Evolutionary conservation across 2,113 vertebrate genomes (phyloP).

Genomic region (Nannobrachium achirus): DNA sequence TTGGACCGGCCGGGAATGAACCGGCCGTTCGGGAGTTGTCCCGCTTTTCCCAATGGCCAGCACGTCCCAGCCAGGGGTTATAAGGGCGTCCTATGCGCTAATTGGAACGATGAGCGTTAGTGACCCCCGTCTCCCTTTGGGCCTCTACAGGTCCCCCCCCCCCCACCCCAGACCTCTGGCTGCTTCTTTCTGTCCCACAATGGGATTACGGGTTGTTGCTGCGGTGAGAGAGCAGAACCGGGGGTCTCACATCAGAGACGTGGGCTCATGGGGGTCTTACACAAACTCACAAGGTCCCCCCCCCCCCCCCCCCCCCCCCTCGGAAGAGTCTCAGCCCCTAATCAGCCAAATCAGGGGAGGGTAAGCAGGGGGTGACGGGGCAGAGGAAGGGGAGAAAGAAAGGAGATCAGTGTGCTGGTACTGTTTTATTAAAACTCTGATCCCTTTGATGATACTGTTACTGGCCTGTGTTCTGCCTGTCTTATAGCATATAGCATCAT

Average conservation of each 20-base stretch:
- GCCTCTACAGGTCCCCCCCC: conserved; percentile 3
- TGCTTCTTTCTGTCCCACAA: conserved; percentile 78
- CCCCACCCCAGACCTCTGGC: conserved; percentile 82
- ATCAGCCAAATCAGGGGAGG: conserved; percentile 34
- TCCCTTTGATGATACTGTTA: conserved; percentile 44
- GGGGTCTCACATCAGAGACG: conserved; percentile 86
- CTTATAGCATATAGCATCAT: neutral
- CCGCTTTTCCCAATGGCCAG: too few relatives aligned
- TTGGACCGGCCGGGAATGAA: too few relatives aligned
- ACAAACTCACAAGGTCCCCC: conserved; percentile 59
- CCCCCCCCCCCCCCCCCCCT: too few relatives aligned
- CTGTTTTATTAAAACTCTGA: conserved; percentile 48
- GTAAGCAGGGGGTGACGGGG: conserved; percentile 14
- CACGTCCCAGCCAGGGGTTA: conserved; percentile 64
- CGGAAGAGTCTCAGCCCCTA: conserved; percentile 16
- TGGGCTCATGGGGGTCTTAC: conserved; percentile 76
- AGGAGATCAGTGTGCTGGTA: conserved; percentile 32
- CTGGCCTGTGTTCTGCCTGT: neutral
- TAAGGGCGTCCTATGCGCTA: conserved; percentile 79
- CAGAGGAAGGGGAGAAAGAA: conserved; percentile 30
- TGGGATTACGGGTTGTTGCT: conserved; percentile 82
- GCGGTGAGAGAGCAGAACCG: conserved; percentile 18
- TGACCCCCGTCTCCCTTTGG: conserved; percentile 56
- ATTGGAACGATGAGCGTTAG: conserved; percentile 82
- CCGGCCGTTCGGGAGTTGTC: too few relatives aligned